Evolutionary conservation across 2,797 vertebrate genomes (phyloP), one percentile per base, ranked within the genome.

Genomic region (Cetoscarus ocellatus): DNA sequence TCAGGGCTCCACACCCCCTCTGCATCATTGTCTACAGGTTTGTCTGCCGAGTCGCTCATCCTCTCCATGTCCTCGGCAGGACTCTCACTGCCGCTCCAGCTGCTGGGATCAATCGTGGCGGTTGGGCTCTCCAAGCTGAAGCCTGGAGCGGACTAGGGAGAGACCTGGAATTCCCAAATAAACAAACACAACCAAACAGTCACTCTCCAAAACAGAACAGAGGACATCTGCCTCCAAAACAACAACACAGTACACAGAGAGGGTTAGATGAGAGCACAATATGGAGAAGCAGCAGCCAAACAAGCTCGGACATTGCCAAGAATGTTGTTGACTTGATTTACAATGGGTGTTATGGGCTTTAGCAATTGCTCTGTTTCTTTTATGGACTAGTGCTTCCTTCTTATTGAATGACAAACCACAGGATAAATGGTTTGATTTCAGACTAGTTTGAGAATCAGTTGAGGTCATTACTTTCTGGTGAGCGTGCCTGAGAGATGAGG

Each of bases 1-100:
- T 99, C 98, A 67, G 98, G 98, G 80, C 98, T 99, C 98, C 98
- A 99, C 87, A 99, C 98, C 18, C 98, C 98, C 92, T 99, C 98
- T 0, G 98, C 98, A 57, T 99, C 98, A 12, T 96, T 99, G 95
- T 99, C 98, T 71, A 98, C 94, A 6, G 98, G 97, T 92, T 99
- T 99, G 92, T 99, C 98, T 70, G 96, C 96, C 50, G 97, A 96
- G 93, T 99, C 98, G 49, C 98, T 99, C 98, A 99, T 96, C 91
- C 97, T 95, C 91, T 99, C 98, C 85, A 99, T 96, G 91, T 99
- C 98, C 86, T 99, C 98, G 96, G 96, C 98, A 96, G 97, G 97
- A 88, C 98, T 98, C 90, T 99, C 98, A 12, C 98, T 99, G 95
- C 98, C 98, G 93, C 98, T 99, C 98, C 98, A 99, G 94, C 97